These are phyloP conservation scores for Antheraea yamamai DNA, from an alignment of 2,888 invertebrate genomes.

Conservation along the genomic window DNA sequence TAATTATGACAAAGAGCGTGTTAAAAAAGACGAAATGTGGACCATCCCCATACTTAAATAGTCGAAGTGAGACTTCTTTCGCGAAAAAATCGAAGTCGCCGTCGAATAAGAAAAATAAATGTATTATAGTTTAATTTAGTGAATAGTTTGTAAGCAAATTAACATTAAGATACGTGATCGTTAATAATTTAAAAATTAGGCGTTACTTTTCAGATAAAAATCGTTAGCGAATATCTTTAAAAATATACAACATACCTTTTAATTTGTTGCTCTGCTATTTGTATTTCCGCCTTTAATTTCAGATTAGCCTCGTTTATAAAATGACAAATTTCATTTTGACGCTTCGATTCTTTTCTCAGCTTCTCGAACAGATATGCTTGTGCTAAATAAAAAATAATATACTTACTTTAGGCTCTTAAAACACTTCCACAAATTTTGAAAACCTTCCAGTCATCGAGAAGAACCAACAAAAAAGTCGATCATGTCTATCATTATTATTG, in stretches of 20 bases:
- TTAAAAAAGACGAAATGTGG: neutral
- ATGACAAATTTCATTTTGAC: slow-evolving; percentile 51
- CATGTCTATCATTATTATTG: no score
- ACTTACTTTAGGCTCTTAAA: no score
- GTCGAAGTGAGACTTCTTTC: neutral
- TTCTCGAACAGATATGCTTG: slow-evolving; percentile 59
- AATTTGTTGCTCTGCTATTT: slow-evolving; percentile 58
- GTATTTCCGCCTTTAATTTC: slow-evolving; percentile 62
- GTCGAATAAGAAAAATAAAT: no score
- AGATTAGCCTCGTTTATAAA: slow-evolving; percentile 55
- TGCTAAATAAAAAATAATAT: slow-evolving; percentile 41
- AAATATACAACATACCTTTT: slow-evolving; percentile 46
- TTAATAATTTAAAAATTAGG: neutral
- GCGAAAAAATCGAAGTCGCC: neutral
- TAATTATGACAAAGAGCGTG: neutral
- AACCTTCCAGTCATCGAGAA: no score
- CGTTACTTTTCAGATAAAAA: neutral
- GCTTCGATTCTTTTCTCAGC: slow-evolving; percentile 53
- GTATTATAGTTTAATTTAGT: no score
- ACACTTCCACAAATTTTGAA: no score
- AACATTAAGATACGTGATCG: neutral
- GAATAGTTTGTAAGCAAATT: no score
- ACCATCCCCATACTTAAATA: neutral
- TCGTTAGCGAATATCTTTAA: neutral
- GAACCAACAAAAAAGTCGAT: no score